A percentile compares a stretch with the other conserved stretches of the same genome.
Conservation (phyloP, 2,113 vertebrate genomes). For the Zapus hudsonius region DNA sequence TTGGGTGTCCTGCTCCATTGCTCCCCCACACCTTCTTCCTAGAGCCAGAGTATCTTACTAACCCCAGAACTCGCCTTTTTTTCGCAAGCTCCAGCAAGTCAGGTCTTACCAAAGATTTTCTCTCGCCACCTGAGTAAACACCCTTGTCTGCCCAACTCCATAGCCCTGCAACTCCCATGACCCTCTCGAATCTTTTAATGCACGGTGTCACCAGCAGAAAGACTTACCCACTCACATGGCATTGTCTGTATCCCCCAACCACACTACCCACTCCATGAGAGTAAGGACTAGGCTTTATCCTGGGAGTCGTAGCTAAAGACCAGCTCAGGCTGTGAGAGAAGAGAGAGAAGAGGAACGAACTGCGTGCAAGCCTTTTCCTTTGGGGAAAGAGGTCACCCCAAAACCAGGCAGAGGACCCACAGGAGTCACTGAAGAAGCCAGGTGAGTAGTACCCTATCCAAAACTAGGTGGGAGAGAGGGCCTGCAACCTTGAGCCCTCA, state of each 20-base stretch:
- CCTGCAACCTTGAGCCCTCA: too few species aligned
- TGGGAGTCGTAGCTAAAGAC: neutral
- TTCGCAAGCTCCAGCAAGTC: too few species aligned
- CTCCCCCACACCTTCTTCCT: too few species aligned
- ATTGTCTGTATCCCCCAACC: neutral
- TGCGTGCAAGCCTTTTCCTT: neutral
- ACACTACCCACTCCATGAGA: neutral
- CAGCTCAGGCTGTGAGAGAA: neutral
- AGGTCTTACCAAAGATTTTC: neutral
- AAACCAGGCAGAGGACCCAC: neutral
- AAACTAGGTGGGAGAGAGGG: neutral
- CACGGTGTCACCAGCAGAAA: neutral
- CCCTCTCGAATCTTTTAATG: neutral
- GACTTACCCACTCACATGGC: neutral
- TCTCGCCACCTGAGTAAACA: neutral
- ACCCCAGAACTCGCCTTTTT: too few species aligned
- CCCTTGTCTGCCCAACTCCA: neutral
- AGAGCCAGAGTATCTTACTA: too few species aligned
- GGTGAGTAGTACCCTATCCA: neutral
- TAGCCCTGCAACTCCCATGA: neutral
- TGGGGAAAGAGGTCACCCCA: neutral
- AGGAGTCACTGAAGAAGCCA: neutral
- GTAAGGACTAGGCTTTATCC: too few species aligned
- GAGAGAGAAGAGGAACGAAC: neutral
- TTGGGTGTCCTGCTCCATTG: too few species aligned